Evolutionary conservation across 1,140 invertebrate genomes (phyloP).

Genomic region (Atta texana): DNA sequence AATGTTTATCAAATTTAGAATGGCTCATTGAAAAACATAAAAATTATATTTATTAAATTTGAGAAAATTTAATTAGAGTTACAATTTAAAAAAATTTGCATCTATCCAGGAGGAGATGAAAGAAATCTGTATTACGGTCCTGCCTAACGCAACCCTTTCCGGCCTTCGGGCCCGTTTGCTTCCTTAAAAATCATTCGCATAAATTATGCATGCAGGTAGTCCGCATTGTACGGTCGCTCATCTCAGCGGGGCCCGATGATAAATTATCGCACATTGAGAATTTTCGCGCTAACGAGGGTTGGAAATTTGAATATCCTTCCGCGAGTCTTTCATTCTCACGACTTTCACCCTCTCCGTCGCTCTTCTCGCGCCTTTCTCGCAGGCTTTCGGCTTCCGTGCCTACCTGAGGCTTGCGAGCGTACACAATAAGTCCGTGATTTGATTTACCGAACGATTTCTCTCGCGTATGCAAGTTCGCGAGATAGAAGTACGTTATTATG

Average conservation of each 20-base stretch:
- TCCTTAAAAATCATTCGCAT: constrained; percentile 76
- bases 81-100: neutral
- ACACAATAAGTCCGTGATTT: constrained; percentile 84
- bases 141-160: constrained; percentile 70
- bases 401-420: constrained; percentile 79
- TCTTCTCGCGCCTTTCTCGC: constrained; percentile 60
- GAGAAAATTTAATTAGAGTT: neutral
- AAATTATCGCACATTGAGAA: constrained; percentile 84
- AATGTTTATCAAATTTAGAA: neutral
- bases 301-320: constrained; percentile 85
- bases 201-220: constrained; percentile 83
- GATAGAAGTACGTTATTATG: constrained; percentile 32
- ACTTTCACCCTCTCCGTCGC: constrained; percentile 67
- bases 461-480: constrained; percentile 66
- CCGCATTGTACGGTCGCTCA: constrained; percentile 78
- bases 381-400: constrained; percentile 56
- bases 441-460: constrained; percentile 84
- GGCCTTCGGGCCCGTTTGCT: constrained; percentile 69
- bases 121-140: constrained; percentile 60
- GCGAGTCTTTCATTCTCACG: constrained; percentile 84
- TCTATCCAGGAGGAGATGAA: neutral
- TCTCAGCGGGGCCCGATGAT: constrained; percentile 83
- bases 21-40: neutral
- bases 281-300: constrained; percentile 83
- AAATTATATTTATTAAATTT: constrained; percentile 9